Conservation (phyloP, 2,797 vertebrate species). For the Esox lucius region DNA sequence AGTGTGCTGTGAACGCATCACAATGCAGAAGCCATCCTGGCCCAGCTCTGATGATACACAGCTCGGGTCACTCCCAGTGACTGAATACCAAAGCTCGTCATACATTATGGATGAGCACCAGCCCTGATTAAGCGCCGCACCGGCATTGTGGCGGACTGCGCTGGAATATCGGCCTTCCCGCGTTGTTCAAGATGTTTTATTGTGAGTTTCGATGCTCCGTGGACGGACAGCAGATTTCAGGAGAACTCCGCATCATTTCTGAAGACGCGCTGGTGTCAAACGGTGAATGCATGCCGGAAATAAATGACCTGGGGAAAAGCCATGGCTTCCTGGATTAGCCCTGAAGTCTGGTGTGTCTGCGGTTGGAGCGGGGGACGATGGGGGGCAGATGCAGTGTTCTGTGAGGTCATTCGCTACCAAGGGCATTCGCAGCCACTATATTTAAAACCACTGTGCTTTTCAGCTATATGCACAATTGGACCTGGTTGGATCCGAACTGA, state of each 20-base stretch:
- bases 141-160: not conserved
- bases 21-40: not conserved
- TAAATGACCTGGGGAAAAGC: not conserved
- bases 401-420: conserved; percentile 10
- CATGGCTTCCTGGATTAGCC: not conserved
- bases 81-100: conserved; percentile 1
- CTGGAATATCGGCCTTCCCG: not conserved
- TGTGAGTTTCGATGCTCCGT: not conserved
- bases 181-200: not conserved
- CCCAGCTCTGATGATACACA: not conserved
- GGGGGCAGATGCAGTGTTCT: conserved; percentile 6
- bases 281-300: not conserved
- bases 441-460: not conserved
- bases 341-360: not conserved
- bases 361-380: conserved; percentile 2
- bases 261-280: not conserved
- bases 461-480: not conserved
- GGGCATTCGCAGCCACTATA: not conserved
- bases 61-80: not conserved
- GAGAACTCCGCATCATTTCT: not conserved
- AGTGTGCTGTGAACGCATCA: no score
- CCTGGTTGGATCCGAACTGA: not conserved
- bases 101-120: conserved; percentile 8
- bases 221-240: not conserved
- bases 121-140: not conserved